These are phyloP conservation scores for Galerucella nymphaeae DNA, from an alignment of 2,888 invertebrate genomes.

Conservation along the genomic window DNA sequence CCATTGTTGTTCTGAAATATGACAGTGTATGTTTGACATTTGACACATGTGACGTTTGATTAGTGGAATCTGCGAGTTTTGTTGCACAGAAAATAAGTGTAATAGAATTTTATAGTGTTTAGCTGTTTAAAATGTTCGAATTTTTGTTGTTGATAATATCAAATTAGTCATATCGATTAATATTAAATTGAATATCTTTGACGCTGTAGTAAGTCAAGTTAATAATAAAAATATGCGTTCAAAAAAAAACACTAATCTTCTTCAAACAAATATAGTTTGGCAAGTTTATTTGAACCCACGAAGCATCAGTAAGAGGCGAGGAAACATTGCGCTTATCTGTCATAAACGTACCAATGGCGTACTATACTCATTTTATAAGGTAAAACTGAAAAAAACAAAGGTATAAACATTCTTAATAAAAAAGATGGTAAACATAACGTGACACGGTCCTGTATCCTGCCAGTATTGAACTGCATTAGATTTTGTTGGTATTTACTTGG, in stretches of 20 bases:
- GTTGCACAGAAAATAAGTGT: neutral
- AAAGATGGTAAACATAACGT: no score
- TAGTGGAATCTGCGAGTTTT: neutral
- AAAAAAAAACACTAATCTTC: neutral
- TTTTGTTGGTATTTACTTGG: conserved; percentile 8
- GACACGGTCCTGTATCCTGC: no score
- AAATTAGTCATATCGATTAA: neutral
- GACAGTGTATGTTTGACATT: no score
- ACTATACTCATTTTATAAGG: no score
- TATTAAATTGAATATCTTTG: neutral
- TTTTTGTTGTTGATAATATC: neutral
- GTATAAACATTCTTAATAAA: no score
- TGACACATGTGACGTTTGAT: no score
- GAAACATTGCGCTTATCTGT: no score
- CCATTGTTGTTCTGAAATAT: no score
- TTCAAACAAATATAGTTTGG: neutral
- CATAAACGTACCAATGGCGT: no score
- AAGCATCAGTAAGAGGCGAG: no score
- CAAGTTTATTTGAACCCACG: no score
- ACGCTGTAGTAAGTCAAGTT: neutral
- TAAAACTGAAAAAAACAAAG: no score
- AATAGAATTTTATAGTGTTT: neutral
- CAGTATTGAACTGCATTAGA: conserved; percentile 2
- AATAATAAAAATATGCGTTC: conserved; percentile 4
- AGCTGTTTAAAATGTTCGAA: neutral